Evolutionary conservation across 1,140 invertebrate species (phyloP).

Genomic region (Drosophila hydei): DNA sequence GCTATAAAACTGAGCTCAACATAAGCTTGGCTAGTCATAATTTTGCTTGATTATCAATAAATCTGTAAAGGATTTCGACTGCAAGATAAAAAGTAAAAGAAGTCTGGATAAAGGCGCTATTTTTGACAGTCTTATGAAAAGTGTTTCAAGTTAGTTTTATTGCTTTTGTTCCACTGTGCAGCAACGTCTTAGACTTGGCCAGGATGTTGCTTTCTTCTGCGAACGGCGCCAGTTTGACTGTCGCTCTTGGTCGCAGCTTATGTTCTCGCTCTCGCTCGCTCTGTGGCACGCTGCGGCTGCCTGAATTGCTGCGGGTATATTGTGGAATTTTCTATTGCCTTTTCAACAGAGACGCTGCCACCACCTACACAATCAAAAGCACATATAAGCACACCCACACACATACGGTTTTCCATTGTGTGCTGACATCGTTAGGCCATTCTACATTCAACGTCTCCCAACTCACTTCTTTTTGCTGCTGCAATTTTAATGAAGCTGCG

Average conservation of each 20-base stretch:
- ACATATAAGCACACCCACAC: background rate
- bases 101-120: too few relatives aligned
- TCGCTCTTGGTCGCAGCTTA: slow-evolving; percentile 19
- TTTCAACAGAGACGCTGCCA: slow-evolving; percentile 36
- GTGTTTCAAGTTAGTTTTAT: too few relatives aligned
- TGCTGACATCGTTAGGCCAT: slow-evolving; percentile 73
- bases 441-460: slow-evolving; percentile 28
- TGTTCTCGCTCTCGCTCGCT: background rate
- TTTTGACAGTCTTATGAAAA: too few relatives aligned
- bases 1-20: too few relatives aligned
- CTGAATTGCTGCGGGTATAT: slow-evolving; percentile 53
- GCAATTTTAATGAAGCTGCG: slow-evolving; percentile 82
- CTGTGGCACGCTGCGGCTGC: slow-evolving; percentile 4
- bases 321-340: slow-evolving; percentile 79
- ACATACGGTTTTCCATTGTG: slow-evolving; percentile 49
- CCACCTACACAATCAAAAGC: slow-evolving; percentile 60
- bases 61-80: too few relatives aligned
- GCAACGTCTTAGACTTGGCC: slow-evolving; percentile 39
- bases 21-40: too few relatives aligned
- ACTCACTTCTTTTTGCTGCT: slow-evolving; percentile 40
- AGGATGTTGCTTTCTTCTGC: slow-evolving; percentile 14
- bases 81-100: too few relatives aligned
- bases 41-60: too few relatives aligned
- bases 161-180: slow-evolving; percentile 45
- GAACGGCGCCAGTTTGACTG: slow-evolving; percentile 32